phyloP scores from a whole-genome alignment of 2,888 invertebrate genomes.

The Synanthedon andrenaeformis region DNA sequence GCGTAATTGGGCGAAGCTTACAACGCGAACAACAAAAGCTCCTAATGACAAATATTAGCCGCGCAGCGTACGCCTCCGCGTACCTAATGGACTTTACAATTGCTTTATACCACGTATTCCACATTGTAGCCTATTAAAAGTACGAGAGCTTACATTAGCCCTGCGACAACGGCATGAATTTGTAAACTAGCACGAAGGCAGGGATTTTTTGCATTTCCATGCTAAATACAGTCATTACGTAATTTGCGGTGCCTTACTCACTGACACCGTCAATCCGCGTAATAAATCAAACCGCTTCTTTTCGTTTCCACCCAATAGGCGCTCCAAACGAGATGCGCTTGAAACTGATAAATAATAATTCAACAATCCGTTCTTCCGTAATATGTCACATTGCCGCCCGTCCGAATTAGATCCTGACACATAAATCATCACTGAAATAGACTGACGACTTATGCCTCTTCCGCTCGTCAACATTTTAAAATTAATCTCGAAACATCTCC shows the following conservation, averaged over 20 bases:
- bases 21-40: slow-evolving; percentile 48
- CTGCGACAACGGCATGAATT: slow-evolving; percentile 13
- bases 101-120: slow-evolving; percentile 32
- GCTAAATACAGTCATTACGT: neutral
- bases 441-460: slow-evolving; percentile 38
- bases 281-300: too few species aligned
- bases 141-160: slow-evolving; percentile 29
- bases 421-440: slow-evolving; percentile 65
- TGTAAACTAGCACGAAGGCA: slow-evolving; percentile 1
- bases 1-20: slow-evolving; percentile 19
- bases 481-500: too few species aligned
- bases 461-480: slow-evolving; percentile 37
- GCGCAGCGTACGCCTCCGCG: slow-evolving; percentile 31
- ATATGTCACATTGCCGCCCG: slow-evolving; percentile 50
- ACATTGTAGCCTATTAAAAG: slow-evolving; percentile 38
- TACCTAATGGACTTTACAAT: slow-evolving; percentile 60
- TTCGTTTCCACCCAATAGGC: too few species aligned
- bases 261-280: neutral
- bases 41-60: slow-evolving; percentile 61
- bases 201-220: neutral
- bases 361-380: slow-evolving; percentile 46
- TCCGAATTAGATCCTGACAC: slow-evolving; percentile 34
- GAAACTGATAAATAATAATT: slow-evolving; percentile 45
- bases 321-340: slow-evolving; percentile 19
- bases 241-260: neutral